These are phyloP conservation scores for Chaenogobius annularis DNA, from an alignment of 2,113 vertebrate genomes.

Conservation along the genomic window DNA sequence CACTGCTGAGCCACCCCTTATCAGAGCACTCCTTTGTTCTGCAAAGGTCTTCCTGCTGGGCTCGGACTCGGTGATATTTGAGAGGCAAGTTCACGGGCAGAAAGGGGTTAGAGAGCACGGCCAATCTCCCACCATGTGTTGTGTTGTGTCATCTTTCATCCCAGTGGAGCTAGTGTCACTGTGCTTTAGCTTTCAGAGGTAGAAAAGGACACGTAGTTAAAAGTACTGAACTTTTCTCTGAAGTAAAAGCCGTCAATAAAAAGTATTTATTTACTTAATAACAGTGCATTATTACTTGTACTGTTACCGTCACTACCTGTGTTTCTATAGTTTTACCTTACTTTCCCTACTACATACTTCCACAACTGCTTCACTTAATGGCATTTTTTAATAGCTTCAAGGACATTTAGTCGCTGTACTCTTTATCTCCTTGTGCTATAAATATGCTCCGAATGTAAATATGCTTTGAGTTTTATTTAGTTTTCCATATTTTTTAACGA, in stretches of 20 bases:
- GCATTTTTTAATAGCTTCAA: too few species aligned
- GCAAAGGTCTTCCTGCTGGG: constrained; percentile 66
- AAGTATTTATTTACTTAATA: background rate
- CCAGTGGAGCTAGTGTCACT: constrained; percentile 32
- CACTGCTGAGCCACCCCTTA: constrained; percentile 50
- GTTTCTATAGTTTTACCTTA: background rate
- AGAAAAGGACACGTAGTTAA: background rate
- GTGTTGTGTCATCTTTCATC: constrained; percentile 18
- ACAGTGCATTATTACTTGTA: background rate
- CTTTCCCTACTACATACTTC: background rate
- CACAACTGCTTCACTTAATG: too few species aligned
- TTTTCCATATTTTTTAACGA: too few species aligned
- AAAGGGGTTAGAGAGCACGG: constrained; percentile 53
- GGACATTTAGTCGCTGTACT: too few species aligned
- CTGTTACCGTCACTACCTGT: background rate
- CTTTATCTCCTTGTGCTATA: too few species aligned
- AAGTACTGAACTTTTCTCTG: background rate
- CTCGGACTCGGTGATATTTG: constrained; percentile 70
- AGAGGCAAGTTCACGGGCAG: constrained; percentile 45
- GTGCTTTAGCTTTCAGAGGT: constrained; percentile 11
- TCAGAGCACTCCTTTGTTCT: constrained; percentile 64
- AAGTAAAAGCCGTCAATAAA: background rate
- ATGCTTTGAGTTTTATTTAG: too few species aligned
- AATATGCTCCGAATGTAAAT: too few species aligned
- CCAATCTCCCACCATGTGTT: constrained; percentile 40